Conservation (phyloP, 2,797 vertebrate genomes). For the Gouania willdenowi region DNA sequence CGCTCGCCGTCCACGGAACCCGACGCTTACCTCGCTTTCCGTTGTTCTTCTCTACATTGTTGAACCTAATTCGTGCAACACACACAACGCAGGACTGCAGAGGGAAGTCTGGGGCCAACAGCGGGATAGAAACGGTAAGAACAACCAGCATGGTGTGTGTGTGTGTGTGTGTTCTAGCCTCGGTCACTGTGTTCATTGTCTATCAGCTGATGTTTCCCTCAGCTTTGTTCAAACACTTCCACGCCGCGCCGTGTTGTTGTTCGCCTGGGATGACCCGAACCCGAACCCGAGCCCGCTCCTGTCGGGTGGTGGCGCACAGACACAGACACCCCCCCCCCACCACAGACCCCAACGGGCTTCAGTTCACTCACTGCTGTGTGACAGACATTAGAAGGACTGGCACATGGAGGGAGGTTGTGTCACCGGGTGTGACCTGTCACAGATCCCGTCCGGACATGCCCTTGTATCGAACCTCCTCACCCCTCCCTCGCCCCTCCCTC, state of each 20-base stretch:
- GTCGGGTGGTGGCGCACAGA: constrained; percentile 40
- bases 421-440: no score
- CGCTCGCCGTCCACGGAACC: no score
- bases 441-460: no score
- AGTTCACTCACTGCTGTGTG: no score
- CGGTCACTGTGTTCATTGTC: constrained; percentile 33
- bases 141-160: constrained; percentile 1
- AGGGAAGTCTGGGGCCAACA: constrained; percentile 51
- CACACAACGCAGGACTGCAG: constrained; percentile 39
- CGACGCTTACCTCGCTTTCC: constrained; percentile 16
- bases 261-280: constrained; percentile 7
- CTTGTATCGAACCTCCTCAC: no score
- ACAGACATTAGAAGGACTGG: no score
- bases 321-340: background rate
- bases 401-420: constrained; percentile 48
- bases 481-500: no score
- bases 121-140: constrained; percentile 55
- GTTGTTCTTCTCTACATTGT: constrained; percentile 10
- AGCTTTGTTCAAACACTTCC: constrained; percentile 12
- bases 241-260: background rate
- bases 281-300: constrained; percentile 14
- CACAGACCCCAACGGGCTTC: no score
- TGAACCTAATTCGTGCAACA: constrained; percentile 29
- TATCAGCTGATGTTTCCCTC: constrained; percentile 1
- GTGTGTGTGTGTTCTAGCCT: no score